phyloP scores from a whole-genome alignment of 2,113 vertebrate genomes.

The Puntigrus tetrazona region DNA sequence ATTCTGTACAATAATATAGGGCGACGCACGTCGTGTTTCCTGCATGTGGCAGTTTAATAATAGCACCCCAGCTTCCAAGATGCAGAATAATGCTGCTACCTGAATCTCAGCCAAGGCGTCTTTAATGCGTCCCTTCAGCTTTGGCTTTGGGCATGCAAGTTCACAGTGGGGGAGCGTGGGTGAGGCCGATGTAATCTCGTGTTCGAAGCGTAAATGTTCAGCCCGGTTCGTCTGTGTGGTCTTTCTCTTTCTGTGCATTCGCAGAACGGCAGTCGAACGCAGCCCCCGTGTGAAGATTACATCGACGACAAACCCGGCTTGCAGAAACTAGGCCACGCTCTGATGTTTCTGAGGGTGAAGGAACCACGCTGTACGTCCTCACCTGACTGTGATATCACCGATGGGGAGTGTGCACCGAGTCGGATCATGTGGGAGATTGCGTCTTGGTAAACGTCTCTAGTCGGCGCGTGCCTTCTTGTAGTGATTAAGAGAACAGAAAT shows the following conservation, averaged over 20 bases:
- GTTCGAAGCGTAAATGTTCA: slow-evolving; percentile 55
- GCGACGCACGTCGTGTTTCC: slow-evolving; percentile 44
- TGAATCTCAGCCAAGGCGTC: slow-evolving; percentile 38
- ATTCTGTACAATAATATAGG: slow-evolving; percentile 41
- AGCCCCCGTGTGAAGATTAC: slow-evolving; percentile 65
- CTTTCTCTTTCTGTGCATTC: slow-evolving; percentile 16
- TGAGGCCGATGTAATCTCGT: slow-evolving; percentile 65
- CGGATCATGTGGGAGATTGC: slow-evolving; percentile 5
- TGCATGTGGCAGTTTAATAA: slow-evolving; percentile 52
- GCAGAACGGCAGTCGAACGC: slow-evolving; percentile 24
- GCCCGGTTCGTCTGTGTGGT: slow-evolving; percentile 54
- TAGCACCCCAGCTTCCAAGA: slow-evolving; percentile 38
- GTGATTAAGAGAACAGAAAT: background rate
- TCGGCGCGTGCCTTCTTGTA: background rate
- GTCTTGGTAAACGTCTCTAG: background rate
- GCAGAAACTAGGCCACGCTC: slow-evolving; percentile 71
- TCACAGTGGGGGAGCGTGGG: slow-evolving; percentile 49
- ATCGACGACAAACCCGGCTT: slow-evolving; percentile 63
- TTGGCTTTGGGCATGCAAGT: slow-evolving; percentile 9
- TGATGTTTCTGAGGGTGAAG: slow-evolving; percentile 69
- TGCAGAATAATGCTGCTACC: slow-evolving; percentile 40
- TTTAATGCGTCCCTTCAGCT: slow-evolving; percentile 52
- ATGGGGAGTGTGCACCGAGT: background rate
- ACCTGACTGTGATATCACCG: slow-evolving; percentile 61
- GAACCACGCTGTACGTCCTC: slow-evolving; percentile 63